Evolutionary conservation across 2,888 invertebrate species (phyloP).

Genomic region (Heliconius ethilla): DNA sequence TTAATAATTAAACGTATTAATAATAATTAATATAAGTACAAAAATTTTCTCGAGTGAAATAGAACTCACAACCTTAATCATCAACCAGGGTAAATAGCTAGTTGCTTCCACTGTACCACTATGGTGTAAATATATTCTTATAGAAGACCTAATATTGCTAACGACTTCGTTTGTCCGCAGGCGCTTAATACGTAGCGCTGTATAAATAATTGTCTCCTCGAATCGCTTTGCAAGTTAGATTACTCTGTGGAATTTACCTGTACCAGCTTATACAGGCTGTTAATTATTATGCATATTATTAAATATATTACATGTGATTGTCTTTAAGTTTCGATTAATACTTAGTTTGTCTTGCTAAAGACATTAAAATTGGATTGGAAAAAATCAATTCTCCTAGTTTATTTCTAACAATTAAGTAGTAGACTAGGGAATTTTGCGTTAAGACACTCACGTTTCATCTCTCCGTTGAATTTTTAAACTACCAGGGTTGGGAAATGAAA

Average conservation of each 20-base stretch:
- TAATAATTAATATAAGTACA: not conserved
- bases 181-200: constrained; percentile 25
- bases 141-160: constrained; percentile 3
- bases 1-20: not conserved
- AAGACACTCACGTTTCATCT: too few species aligned
- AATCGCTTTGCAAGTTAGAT: constrained; percentile 58
- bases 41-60: not conserved
- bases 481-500: too few species aligned
- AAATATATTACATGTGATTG: not conserved
- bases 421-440: too few species aligned
- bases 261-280: constrained; percentile 50
- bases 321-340: not conserved
- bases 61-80: not conserved
- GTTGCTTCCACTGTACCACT: not conserved
- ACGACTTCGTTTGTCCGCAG: constrained; percentile 18
- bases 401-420: too few species aligned
- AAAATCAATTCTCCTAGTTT: too few species aligned
- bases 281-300: not conserved
- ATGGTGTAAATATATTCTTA: not conserved
- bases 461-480: too few species aligned
- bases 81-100: not conserved
- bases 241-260: constrained; percentile 51
- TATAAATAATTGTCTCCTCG: constrained; percentile 34
- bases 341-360: too few species aligned
- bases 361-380: too few species aligned